Evolutionary conservation across 2,888 invertebrate genomes (phyloP).

Genomic region (Drosophila atripex): DNA sequence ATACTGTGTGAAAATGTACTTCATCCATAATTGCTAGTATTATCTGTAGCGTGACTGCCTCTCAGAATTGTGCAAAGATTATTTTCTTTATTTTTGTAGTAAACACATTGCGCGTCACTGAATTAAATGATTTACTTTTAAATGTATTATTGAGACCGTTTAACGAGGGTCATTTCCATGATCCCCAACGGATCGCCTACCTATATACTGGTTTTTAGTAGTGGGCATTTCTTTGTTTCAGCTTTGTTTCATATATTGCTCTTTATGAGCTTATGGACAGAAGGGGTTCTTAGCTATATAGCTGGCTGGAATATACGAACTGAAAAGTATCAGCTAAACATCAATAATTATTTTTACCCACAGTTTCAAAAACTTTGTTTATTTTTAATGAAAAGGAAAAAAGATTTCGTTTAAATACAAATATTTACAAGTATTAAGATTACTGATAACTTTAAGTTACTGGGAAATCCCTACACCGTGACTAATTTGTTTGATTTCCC

Average conservation of each 20-base stretch:
- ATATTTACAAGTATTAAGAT: neutral
- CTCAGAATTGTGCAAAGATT: slow-evolving; percentile 21
- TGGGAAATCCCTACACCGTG: neutral
- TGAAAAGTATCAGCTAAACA: too few species aligned
- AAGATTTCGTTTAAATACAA: neutral
- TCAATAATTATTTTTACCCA: too few species aligned
- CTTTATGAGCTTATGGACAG: neutral
- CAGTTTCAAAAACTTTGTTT: too few species aligned
- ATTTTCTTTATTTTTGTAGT: slow-evolving; percentile 28
- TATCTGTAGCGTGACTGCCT: slow-evolving; percentile 29
- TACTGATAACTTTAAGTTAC: neutral
- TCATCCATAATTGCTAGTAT: slow-evolving; percentile 9
- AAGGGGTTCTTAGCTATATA: neutral
- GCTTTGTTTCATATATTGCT: slow-evolving; percentile 10
- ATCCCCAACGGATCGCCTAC: slow-evolving; percentile 43
- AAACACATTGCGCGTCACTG: slow-evolving; percentile 54
- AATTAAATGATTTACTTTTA: slow-evolving; percentile 33
- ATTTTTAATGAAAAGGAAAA: too few species aligned
- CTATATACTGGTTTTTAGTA: slow-evolving; percentile 36
- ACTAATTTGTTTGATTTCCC: neutral
- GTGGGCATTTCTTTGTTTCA: slow-evolving; percentile 31
- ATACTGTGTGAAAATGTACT: slow-evolving; percentile 32
- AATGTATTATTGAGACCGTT: slow-evolving; percentile 36
- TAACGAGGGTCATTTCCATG: slow-evolving; percentile 39
- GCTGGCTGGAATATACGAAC: neutral